phyloP scores from a whole-genome alignment of 2,797 vertebrate species.

The Ptychadena robeensis region DNA sequence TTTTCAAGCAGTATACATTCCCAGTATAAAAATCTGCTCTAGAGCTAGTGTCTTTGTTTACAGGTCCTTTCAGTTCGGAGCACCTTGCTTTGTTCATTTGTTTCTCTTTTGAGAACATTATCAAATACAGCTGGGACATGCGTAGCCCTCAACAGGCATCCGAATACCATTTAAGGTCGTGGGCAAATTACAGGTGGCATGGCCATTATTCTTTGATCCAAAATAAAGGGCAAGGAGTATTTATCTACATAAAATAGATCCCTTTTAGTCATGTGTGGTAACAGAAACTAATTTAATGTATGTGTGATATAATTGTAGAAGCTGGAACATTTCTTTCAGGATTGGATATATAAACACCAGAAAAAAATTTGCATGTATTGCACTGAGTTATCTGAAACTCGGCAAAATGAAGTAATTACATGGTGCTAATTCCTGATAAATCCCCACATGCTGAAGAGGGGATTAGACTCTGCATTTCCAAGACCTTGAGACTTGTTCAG shows the following conservation, averaged over 20 bases:
- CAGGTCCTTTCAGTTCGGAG: background rate
- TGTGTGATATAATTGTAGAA: too few species aligned
- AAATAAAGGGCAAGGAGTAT: background rate
- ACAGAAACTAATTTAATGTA: background rate
- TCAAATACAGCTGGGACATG: constrained; percentile 17
- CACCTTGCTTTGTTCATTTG: background rate
- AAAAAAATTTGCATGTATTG: background rate
- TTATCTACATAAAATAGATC: background rate
- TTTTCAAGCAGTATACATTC: constrained; percentile 9
- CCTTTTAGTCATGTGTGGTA: too few species aligned
- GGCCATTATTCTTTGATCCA: background rate
- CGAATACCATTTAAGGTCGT: background rate
- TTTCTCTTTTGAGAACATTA: background rate
- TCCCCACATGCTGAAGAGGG: constrained; percentile 7
- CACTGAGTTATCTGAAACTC: constrained; percentile 2
- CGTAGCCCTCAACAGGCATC: background rate
- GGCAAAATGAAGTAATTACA: constrained; percentile 20
- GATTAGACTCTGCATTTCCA: constrained; percentile 15
- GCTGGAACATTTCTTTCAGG: too few species aligned
- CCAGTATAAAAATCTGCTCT: background rate
- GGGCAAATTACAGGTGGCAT: background rate
- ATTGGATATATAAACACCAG: background rate
- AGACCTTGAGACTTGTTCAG: constrained; percentile 11
- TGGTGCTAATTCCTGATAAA: constrained; percentile 44
- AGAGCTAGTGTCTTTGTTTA: constrained; percentile 6